Evolutionary conservation across 2,888 invertebrate genomes (phyloP).

Genomic region (Labia minor): DNA sequence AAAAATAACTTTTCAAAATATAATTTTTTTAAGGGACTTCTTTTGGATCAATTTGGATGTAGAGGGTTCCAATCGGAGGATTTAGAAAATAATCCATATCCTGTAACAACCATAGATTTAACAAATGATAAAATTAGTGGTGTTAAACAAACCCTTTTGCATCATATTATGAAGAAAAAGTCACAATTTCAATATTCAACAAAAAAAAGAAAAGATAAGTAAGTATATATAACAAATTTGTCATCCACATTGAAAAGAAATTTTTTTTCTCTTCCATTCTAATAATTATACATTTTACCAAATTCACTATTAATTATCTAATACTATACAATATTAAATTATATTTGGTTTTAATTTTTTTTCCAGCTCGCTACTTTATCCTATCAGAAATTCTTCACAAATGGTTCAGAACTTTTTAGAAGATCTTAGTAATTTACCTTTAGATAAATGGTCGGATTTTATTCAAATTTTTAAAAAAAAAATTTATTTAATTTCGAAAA

Average conservation of each 20-base stretch:
- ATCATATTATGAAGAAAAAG: neutral
- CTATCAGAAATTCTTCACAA: conserved; percentile 21
- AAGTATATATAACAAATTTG: too few species aligned
- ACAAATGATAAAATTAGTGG: conserved; percentile 19
- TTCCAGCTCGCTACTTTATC: conserved; percentile 22
- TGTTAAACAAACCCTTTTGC: conserved; percentile 24
- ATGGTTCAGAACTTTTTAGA: conserved; percentile 21
- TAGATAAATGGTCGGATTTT: conserved; percentile 21
- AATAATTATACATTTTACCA: too few species aligned
- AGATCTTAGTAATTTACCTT: conserved; percentile 22
- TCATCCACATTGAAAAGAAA: too few species aligned
- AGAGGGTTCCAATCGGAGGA: conserved; percentile 25
- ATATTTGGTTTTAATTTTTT: too few species aligned
- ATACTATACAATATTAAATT: too few species aligned
- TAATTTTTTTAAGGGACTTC: conserved; percentile 25
- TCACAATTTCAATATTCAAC: too few species aligned
- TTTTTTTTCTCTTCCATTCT: too few species aligned
- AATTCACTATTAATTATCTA: too few species aligned
- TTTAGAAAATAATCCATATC: conserved; percentile 24
- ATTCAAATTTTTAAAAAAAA: conserved; percentile 22
- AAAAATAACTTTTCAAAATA: neutral
- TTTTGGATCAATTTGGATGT: conserved; percentile 26
- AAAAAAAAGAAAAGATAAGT: too few species aligned
- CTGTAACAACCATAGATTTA: conserved; percentile 26
- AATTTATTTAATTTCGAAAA: conserved; percentile 21